Base-by-base conservation (phyloP, 2,797 vertebrate genomes). In the Monodelphis domestica region DNA sequence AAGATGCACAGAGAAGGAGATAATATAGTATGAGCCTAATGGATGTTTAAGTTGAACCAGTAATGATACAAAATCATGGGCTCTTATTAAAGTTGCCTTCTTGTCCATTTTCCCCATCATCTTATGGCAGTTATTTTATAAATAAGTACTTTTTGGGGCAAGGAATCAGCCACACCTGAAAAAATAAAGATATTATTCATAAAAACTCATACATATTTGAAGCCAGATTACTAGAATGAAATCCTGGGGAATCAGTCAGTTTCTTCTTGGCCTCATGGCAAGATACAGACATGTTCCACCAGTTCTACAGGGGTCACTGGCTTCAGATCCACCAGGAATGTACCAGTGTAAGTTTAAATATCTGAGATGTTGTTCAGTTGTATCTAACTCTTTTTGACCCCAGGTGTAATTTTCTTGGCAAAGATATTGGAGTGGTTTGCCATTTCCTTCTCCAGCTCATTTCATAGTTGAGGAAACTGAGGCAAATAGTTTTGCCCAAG, bases 1-100 rank as follows among this genome's bases (percentile, higher is more conserved):
- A 53, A 89, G 53, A 17, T 84, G 59, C 12, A 92, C 78, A 53
- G 21, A 87, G 78, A 63, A 89, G 57, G 87, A 93, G 63, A 78
- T 78, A 17, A 24, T 78, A 45, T 24, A 78, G 17, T 10, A 78
- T 45, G 17, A 45, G 63, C n/a, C 38, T 38, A 38, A 7, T 33
- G 30, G 57, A 33, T 24, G 17, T 45, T 78, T 78, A n/a, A 78
- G n/a, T 45, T 78, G 63, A 78, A 78, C 17, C 45, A n/a, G 17
- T 45, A 45, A 78, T 78, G 17, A 45, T 78, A 24, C 63, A 78
- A 78, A 78, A 78, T 78, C 78, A 78, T 45, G 45, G n/a, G 17
- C 17, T 45, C n/a, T 78, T 45, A 38, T 78, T 78, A 45, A 70
- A 45, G 38, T 78, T 45, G 7, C 15, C n/a, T 7, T 45, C 17